Percentiles rank a stretch among this genome's conserved stretches.
Evolutionary conservation across 2,113 vertebrate species (phyloP).

Genomic region (Pyrgilauda ruficollis): DNA sequence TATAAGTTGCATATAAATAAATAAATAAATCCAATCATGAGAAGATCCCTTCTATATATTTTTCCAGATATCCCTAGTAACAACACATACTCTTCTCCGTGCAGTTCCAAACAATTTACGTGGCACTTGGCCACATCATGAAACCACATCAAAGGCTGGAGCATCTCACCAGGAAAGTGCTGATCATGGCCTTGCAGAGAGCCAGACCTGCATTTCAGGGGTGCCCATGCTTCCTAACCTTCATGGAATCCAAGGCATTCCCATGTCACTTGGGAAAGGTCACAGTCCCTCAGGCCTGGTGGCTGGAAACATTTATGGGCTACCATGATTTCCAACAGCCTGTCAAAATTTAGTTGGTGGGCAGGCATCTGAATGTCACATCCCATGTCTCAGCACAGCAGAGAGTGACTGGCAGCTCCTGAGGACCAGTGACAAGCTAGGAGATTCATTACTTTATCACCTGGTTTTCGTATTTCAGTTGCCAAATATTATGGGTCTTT

Average conservation of each 20-base stretch:
- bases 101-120: neutral
- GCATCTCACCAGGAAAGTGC: neutral
- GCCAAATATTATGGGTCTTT: neutral
- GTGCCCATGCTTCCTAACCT: accelerated
- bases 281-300: neutral
- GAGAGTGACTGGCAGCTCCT: neutral
- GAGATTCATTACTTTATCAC: neutral
- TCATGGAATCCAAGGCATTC: neutral
- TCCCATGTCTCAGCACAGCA: neutral
- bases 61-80: neutral
- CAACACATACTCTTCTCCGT: neutral
- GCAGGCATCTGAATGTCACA: neutral
- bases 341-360: neutral
- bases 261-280: neutral
- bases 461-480: neutral
- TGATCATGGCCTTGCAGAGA: neutral
- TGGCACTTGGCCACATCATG: neutral
- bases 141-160: neutral
- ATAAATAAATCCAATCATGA: neutral
- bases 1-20: neutral
- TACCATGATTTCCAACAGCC: neutral
- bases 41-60: neutral
- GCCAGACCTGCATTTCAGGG: neutral
- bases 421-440: neutral
- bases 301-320: neutral